Conservation (phyloP, 2,113 vertebrate species). For the Pelvicachromis taeniatus region DNA sequence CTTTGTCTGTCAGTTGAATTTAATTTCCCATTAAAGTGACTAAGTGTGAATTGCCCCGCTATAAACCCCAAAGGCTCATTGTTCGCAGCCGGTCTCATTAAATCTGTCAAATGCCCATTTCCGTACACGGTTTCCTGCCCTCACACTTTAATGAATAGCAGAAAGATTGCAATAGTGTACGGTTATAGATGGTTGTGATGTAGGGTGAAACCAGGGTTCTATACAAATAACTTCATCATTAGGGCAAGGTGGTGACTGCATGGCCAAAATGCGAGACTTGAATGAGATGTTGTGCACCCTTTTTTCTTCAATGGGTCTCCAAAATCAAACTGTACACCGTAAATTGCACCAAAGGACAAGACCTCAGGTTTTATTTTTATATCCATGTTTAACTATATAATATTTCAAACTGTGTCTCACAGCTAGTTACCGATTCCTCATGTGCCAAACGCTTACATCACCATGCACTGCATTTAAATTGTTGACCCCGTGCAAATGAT, state of each 20-base stretch:
- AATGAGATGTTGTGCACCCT: neutral
- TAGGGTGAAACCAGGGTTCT: neutral
- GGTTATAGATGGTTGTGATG: conserved; percentile 7
- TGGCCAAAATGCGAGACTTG: neutral
- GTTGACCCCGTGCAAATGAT: neutral
- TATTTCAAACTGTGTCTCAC: neutral
- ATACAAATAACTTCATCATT: conserved; percentile 21
- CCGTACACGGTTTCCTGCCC: conserved; percentile 28
- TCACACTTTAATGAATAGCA: conserved; percentile 46
- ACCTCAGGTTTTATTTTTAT: neutral
- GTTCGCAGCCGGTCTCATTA: conserved; percentile 53
- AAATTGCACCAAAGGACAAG: neutral
- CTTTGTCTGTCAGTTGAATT: conserved; percentile 48
- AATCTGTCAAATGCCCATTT: conserved; percentile 60
- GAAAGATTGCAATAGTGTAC: conserved; percentile 38
- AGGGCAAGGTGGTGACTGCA: conserved; percentile 1
- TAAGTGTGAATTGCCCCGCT: conserved; percentile 36
- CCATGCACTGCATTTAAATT: neutral
- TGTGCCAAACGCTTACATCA: neutral
- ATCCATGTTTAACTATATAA: neutral
- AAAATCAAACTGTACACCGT: neutral
- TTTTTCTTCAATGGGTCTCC: neutral
- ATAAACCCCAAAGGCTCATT: conserved; percentile 35
- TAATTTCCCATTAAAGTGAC: conserved; percentile 61
- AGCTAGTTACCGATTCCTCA: neutral